Conservation (phyloP, 2,797 vertebrate species). For the Chrysocyon brachyurus region DNA sequence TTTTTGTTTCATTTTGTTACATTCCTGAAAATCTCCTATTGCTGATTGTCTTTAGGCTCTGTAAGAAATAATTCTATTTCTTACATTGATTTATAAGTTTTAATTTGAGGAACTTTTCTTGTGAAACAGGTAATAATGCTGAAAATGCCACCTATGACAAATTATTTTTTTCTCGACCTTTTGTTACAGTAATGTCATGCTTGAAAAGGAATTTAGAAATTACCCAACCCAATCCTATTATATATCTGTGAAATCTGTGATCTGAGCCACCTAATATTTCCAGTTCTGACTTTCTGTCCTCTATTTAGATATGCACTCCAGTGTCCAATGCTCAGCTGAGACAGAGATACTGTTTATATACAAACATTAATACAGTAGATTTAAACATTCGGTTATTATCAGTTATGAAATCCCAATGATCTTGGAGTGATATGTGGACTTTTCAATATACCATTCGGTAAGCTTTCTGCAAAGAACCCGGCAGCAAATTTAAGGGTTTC, state of each 20-base stretch:
- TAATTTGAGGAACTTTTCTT: background rate
- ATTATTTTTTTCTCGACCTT: constrained; percentile 58
- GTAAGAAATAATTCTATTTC: background rate
- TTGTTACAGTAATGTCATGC: background rate
- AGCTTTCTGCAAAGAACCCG: constrained; percentile 17
- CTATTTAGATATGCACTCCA: background rate
- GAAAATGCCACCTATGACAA: constrained; percentile 40
- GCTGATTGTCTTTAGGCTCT: background rate
- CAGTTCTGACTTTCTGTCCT: background rate
- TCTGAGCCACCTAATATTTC: background rate
- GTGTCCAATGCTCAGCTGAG: background rate
- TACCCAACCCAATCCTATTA: background rate
- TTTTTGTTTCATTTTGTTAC: background rate
- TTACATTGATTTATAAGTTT: background rate
- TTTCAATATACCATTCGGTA: constrained; percentile 69
- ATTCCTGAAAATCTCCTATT: background rate
- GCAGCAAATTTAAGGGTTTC: constrained; percentile 69
- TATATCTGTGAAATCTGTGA: constrained; percentile 8
- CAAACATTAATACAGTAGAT: background rate
- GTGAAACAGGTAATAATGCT: background rate
- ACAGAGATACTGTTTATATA: background rate
- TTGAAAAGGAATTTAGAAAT: constrained; percentile 40
- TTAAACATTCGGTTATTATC: background rate
- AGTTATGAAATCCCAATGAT: background rate
- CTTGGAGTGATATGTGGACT: background rate